phyloP scores from a whole-genome alignment of 2,888 invertebrate genomes.

The Lithophane leautieri region DNA sequence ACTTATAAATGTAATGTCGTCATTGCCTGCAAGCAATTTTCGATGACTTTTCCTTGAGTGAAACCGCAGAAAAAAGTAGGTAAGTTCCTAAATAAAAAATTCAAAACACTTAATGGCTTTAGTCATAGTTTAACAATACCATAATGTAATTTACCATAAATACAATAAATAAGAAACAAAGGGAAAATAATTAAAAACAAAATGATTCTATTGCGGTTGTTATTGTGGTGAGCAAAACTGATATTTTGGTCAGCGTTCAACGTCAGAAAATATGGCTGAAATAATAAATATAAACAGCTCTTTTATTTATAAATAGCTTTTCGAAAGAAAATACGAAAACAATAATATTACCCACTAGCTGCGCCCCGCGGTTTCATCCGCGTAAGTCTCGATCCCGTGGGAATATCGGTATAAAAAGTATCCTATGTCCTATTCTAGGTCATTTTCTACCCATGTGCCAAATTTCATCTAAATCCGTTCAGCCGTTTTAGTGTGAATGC shows the following conservation, averaged over 20 bases:
- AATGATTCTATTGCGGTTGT: neutral
- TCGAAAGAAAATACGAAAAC: too few species aligned
- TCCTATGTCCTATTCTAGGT: too few species aligned
- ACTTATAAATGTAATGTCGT: too few species aligned
- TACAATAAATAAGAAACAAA: constrained; percentile 10
- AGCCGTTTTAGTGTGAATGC: too few species aligned
- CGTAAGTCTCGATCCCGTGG: too few species aligned
- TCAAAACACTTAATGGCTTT: neutral
- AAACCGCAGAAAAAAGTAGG: neutral
- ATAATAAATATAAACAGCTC: neutral
- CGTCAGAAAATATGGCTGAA: neutral
- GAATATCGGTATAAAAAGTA: too few species aligned
- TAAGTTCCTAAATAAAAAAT: neutral
- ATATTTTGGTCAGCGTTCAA: neutral
- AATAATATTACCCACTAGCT: too few species aligned
- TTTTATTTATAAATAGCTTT: too few species aligned
- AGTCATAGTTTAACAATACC: neutral
- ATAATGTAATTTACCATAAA: neutral
- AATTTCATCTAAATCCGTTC: too few species aligned
- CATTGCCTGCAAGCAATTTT: too few species aligned
- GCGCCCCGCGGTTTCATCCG: too few species aligned
- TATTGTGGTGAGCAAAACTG: constrained; percentile 7
- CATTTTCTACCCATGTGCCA: too few species aligned
- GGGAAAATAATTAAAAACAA: constrained; percentile 14
- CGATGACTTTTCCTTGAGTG: neutral